Base-by-base conservation (phyloP, 2,888 invertebrate genomes). In the Tetramorium bicarinatum region DNA sequence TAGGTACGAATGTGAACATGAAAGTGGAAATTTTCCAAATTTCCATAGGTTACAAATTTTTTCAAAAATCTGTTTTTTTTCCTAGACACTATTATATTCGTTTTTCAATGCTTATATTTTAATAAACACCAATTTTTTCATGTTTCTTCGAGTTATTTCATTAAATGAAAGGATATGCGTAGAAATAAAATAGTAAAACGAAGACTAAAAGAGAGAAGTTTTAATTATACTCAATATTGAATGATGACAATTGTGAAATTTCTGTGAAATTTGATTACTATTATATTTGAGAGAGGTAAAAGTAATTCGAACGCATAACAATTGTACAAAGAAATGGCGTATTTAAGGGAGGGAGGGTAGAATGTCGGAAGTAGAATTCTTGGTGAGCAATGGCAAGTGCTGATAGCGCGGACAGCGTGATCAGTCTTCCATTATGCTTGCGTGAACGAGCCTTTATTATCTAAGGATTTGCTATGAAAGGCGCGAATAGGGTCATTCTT, bases 351-450 rank as follows among this genome's bases (percentile, higher is more conserved):
- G 85, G 86, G 72, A 81, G 81, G 85, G 86, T 75, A 81, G 81
- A 85, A 86, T 54, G 66, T 59, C 74, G 82, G 72, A 85, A 86
- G 82, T 85, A 85, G 85, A 80, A 87, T 87, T 82, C 83, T 87
- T 83, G 85, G 87, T 90, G 90, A 89, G 86, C 85, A 86, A 86
- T 87, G 87, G 87, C 79, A 52, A 81, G 80, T 79, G 62, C 85
- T 84, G 87, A 84, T 85, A 87, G 81, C 81, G 76, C 82, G 82
- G 86, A 87, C 87, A 87, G 85, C 74, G 72, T 85, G 86, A 89
- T 91, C 90, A 87, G 86, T 91, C 91, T 88, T 88, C 91, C 86
- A 91, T 92, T 92, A 91, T 92, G 80, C 83, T 85, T 84, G 82
- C 85, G 80, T 85, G 85, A 88, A 88, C 81, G 72, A 85, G 85